Evolutionary conservation across 2,888 invertebrate genomes (phyloP), one percentile per base, ranked within the genome.

Genomic region (Leptopilina drosophilae): DNA sequence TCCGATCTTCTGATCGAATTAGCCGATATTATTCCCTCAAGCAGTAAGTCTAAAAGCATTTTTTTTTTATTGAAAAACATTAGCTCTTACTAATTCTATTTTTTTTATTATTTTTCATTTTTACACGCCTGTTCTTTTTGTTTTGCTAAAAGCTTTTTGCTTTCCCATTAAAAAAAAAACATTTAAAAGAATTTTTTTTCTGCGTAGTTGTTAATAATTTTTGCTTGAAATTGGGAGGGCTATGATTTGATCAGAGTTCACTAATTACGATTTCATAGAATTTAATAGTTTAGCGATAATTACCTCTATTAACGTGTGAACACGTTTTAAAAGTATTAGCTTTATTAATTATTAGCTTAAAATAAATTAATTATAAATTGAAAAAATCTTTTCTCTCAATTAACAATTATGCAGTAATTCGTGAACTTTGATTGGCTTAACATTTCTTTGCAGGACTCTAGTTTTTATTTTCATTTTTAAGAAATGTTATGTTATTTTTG

Each of bases 1-100:
- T 90, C 83, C 86, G 91, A 86, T 88, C 89, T 82, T 90, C 90
- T 64, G 90, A 90, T 84, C 90, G 90, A 81, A 87, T 89, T 85
- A 88, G 85, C 81, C 90, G 90, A 80, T 89, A 89, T 85, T 88
- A 89, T 84, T 88, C 89, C 83, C 85, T 90, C 80, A 90, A 89
- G 85, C 90, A 90, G 91, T 91, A 91, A 91, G 91, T 91, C 79
- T 84, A 78, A 83, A 80, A 33, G 40, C 49, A 66, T 49, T 26
- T 42, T 46, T 6, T 62, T 33, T 33, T 5, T 2, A 76, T 46
- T 26, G 12, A 8, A 42, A 42, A 42, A 5, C 40, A 42, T 64
- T 46, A 77, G 56, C n/a, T 73, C n/a, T 59, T 73, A 33, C 53
- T 53, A 8, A 12, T 33, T 73, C 56, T 76, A 26, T 66, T 66